A percentile compares a stretch with the other conserved stretches of the same genome.
phyloP scores from a whole-genome alignment of 2,113 vertebrate genomes.

The Lepidothrix coronata region DNA sequence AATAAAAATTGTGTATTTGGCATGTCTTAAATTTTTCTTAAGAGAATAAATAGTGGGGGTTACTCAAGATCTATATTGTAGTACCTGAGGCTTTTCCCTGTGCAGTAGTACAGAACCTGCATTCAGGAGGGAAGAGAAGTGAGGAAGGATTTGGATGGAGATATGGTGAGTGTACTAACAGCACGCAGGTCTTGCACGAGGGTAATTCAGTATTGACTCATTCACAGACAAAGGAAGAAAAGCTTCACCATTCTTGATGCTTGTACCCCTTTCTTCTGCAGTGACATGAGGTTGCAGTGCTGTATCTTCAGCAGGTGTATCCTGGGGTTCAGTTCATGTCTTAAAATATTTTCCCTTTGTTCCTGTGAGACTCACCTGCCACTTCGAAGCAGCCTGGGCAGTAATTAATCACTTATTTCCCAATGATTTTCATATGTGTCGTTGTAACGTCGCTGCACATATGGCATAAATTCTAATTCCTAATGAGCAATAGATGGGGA shows the following conservation, averaged over 20 bases:
- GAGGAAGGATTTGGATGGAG: not conserved
- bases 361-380: not conserved
- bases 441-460: not conserved
- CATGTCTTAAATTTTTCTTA: not conserved
- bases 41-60: not conserved
- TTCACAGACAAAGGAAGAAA: not conserved
- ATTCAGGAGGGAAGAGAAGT: fast-evolving
- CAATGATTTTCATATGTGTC: not conserved
- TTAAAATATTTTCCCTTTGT: not conserved
- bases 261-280: not conserved
- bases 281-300: not conserved
- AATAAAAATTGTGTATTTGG: not conserved
- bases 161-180: fast-evolving
- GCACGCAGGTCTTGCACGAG: not conserved
- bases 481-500: not conserved
- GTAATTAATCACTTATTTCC: not conserved
- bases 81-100: not conserved
- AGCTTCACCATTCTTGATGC: not conserved
- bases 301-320: not conserved
- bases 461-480: not conserved
- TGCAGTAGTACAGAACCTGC: not conserved
- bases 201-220: not conserved
- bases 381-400: not conserved
- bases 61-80: not conserved
- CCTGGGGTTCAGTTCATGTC: not conserved